Percentiles rank a stretch among this genome's conserved stretches.
Conservation (phyloP, 53 echinoderm and acorn worm genomes). For the Crossaster papposus region DNA sequence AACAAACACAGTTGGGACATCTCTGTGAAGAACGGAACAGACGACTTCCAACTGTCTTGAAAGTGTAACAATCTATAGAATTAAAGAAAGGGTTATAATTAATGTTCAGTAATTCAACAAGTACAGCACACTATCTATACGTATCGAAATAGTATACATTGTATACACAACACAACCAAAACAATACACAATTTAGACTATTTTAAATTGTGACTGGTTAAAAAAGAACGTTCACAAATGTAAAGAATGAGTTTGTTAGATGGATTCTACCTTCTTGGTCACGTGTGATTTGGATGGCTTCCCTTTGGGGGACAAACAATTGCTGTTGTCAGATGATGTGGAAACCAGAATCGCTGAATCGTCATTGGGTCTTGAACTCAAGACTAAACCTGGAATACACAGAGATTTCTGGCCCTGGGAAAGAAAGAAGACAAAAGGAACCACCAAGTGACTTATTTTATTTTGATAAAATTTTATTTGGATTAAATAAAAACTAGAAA, state of each 20-base stretch:
- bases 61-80: constrained; percentile 39
- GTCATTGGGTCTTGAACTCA: background rate
- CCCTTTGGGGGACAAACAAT: background rate
- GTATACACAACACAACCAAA: no score
- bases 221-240: background rate
- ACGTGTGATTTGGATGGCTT: constrained; percentile 17
- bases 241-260: background rate
- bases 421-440: background rate
- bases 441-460: background rate
- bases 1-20: constrained; percentile 27
- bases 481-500: no score
- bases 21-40: constrained; percentile 23
- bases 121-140: no score
- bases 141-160: no score
- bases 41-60: constrained; percentile 47
- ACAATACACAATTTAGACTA: no score
- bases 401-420: constrained; percentile 42
- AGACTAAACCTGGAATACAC: constrained; percentile 24
- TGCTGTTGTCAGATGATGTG: background rate
- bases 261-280: constrained; percentile 11
- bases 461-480: background rate
- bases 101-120: no score
- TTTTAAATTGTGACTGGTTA: no score
- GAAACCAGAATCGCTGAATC: background rate
- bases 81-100: no score